These are phyloP conservation scores for Nyctalus aviator DNA, from an alignment of 2,797 vertebrate genomes.

Conservation along the genomic window DNA sequence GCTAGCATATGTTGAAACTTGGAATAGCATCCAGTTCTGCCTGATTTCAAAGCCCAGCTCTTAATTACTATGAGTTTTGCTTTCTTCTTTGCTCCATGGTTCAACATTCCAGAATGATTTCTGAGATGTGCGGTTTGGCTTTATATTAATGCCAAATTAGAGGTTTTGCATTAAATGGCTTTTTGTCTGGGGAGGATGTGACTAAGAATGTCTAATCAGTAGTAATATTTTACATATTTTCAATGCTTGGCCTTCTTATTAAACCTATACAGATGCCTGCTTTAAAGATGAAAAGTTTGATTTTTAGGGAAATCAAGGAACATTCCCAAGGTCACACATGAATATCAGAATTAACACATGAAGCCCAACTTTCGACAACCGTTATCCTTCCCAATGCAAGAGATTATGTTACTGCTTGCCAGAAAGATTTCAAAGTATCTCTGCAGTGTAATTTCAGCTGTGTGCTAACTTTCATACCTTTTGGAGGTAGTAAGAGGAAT, in stretches of 20 bases:
- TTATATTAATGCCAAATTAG: slow-evolving; percentile 24
- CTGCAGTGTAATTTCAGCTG: not conserved
- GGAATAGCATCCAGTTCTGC: not conserved
- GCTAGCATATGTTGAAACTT: not conserved
- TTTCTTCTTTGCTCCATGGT: not conserved
- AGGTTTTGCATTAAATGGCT: not conserved
- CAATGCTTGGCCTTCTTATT: not conserved
- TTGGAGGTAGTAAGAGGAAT: not conserved
- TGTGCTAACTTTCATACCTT: not conserved
- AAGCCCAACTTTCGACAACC: not conserved
- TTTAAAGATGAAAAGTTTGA: slow-evolving; percentile 17
- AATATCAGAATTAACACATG: slow-evolving; percentile 25
- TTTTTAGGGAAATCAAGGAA: slow-evolving; percentile 38
- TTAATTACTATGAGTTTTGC: not conserved
- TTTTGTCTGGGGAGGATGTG: not conserved
- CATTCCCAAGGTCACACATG: not conserved
- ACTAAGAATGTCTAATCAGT: not conserved
- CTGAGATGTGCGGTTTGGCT: not conserved
- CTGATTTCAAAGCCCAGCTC: slow-evolving; percentile 9
- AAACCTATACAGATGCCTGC: not conserved
- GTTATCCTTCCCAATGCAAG: not conserved
- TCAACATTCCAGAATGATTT: slow-evolving; percentile 49
- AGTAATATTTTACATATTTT: not conserved
- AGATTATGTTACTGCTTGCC: not conserved
- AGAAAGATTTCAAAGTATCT: not conserved